Conservation (phyloP, 2,113 vertebrate species). For the Eubucco bourcierii region DNA sequence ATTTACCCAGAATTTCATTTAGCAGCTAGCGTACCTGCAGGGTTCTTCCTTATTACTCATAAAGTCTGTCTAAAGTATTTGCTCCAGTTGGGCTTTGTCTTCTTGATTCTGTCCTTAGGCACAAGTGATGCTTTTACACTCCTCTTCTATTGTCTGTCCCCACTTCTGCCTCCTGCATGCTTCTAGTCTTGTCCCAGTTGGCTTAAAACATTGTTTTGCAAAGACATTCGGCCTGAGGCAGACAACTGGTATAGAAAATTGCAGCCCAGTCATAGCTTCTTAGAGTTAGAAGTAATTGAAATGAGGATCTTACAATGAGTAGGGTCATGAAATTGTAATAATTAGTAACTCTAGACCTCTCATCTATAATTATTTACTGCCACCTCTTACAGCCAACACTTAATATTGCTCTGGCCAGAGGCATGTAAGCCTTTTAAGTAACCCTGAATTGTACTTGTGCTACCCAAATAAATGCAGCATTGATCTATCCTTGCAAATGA, state of each 20-base stretch:
- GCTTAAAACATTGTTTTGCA: background rate
- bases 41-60: background rate
- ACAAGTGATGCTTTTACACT: background rate
- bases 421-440: background rate
- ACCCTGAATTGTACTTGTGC: background rate
- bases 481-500: background rate
- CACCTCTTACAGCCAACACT: background rate
- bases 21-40: background rate
- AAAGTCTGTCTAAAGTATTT: background rate
- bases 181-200: background rate
- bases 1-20: background rate
- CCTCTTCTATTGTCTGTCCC: background rate
- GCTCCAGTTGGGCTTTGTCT: background rate
- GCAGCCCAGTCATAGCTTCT: background rate
- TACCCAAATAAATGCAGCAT: background rate
- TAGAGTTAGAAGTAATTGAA: background rate
- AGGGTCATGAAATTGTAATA: background rate
- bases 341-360: background rate
- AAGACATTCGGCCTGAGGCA: background rate
- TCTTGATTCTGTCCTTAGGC: constrained; percentile 7
- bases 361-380: background rate
- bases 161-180: background rate
- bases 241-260: background rate
- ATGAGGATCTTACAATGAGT: background rate
- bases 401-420: background rate